Base-by-base conservation (phyloP, 2,113 vertebrate genomes). In the Actinemys pallida region DNA sequence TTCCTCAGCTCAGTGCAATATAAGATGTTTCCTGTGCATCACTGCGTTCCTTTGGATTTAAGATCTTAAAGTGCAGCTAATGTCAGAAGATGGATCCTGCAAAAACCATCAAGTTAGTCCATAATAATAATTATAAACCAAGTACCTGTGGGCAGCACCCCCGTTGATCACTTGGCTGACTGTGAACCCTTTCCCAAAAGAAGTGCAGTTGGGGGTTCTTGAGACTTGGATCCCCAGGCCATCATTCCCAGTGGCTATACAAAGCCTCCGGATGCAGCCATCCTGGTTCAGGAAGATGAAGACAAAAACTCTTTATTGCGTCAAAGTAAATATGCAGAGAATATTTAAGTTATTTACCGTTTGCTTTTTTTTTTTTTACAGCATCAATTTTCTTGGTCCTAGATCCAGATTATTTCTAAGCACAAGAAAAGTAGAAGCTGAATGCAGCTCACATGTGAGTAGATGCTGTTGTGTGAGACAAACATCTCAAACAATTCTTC, bases 191-290 rank as follows among this genome's bases (percentile, higher is more conserved):
- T 94, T 98, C 93, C 98, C 95, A 86, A 97, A 76, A 54, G 90
- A 93, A 47, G 93, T 35, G 24, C 49, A 56, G 76, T 84, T 91
- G 0, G 97, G 96, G 94, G 96, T 95, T 82, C 98, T 98, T 25
- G 98, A 95, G 94, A 93, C 94, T 92, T 97, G 97, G 54, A 97
- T 94, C 84, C 97, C 98, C 19, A 75, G 84, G 20, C 92, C 95
- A 80, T 98, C 98, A 69, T 97, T 98, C 50, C 96, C 91, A 14
- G 98, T 93, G 87, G 98, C 93, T 56, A 99, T 91, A 90, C 98
- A 99, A 97, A 98, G 98, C 96, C 98, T 99, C 98, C 99, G 98
- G 96, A 98, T 98, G 97, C 98, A 98, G 96, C 98, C 99, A 93
- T 98, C 98, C 98, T 99, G 96, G 76, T 97, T 87, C 88, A 91